Evolutionary conservation across 2,888 invertebrate genomes (phyloP), one percentile per base, ranked within the genome.

Genomic region (Iphiclides podalirius): DNA sequence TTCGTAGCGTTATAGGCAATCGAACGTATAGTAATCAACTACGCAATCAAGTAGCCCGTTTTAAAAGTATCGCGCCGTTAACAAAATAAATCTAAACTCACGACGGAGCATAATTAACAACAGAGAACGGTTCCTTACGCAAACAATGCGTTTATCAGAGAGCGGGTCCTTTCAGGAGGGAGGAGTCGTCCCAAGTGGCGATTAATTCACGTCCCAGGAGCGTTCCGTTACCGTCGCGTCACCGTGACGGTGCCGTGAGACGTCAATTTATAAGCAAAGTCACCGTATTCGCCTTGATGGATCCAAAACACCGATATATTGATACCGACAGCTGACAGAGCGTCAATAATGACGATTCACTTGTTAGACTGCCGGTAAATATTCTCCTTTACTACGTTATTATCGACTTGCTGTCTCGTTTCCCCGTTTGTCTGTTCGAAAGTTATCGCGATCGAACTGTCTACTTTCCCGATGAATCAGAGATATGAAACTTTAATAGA

Each of bases 221-320:
- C 55, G 59, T 55, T 48, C n/a, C 31, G 39, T 47, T 56, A 63
- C 41, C 62, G 69, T 67, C 35, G 23, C 63, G 76, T 83, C 81
- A 84, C 51, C 60, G 59, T 84, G 83, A 85, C 73, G 54, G 48
- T 33, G 57, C 64, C 54, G 38, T 54, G 53, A 59, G 39, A 49
- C 56, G 63, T 63, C 70, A 66, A 66, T 70, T 70, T 61, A 61
- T 59, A 69, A 70, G 72, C 67, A 64, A 70, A 77, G 72, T 79
- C 76, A 75, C 64, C 63, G 55, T 62, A 67, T 72, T 70, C 63
- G 63, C 72, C 61, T 67, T 70, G 71, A 70, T 70, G 69, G 68
- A 70, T 64, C 70, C 68, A 71, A 73, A 76, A 70, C 66, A 65
- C 66, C 73, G 72, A 72, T 76, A 71, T 70, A 80, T 77, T 75